Base-by-base conservation (phyloP, 2,113 vertebrate species). In the Ploceus nigricollis region DNA sequence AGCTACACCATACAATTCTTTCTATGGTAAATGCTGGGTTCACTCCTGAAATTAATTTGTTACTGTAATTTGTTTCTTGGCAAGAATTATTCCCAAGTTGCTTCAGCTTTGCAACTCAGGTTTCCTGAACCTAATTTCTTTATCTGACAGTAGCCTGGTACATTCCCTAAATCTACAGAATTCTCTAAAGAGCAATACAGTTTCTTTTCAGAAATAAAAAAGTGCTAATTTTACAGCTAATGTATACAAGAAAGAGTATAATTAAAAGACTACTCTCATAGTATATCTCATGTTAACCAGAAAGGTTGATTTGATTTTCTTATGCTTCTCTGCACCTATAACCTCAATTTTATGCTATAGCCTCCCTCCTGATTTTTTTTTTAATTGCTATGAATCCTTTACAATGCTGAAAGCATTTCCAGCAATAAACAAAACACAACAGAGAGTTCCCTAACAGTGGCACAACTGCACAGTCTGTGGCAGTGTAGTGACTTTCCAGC, bases 51-150 rank as follows among this genome's bases (percentile, higher is more conserved):
- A 96, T 84, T 61, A 87, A 89, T 89, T 82, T 89, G 75, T 92
- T 95, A 84, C 45, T 85, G 39, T 51, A 92, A 94, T 84, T 94
- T 95, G 65, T 73, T 96, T 85, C 82, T 79, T 94, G 92, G 91
- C 93, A 91, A 31, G 63, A 96, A 93, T 96, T 92, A 94, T 63
- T 84, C 73, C 53, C 77, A 89, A 23, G 70, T n/a, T 91, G 61
- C 50, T 87, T 54, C 13, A 5, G 81, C 77, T 92, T 60, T 66
- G 60, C 65, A 92, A 60, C 60, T 90, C 51, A 60, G 18, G 86
- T 86, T 92, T 94, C 75, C 79, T 53, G 68, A 44, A 64, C 51
- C 75, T 81, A 71, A 70, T 90, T 96, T 96, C 94, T 94, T 91
- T 77, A 90, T 77, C 72, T 90, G 72, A 45, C 51, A 84, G 53